These are phyloP conservation scores for Antheraea assamensis DNA, from an alignment of 2,888 invertebrate species.

Conservation along the genomic window DNA sequence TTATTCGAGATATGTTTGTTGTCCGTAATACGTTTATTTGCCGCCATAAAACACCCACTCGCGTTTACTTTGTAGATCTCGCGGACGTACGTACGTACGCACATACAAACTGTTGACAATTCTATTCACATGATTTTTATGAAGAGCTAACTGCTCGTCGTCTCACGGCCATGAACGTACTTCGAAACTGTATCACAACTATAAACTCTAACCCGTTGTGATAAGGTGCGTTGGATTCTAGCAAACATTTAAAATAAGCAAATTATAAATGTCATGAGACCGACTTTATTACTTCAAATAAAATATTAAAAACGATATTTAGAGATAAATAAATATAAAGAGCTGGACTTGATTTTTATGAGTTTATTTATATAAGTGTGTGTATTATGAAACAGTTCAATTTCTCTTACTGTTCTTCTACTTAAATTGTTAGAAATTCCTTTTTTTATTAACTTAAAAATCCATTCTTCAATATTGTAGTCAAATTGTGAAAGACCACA, in stretches of 20 bases:
- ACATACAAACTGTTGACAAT: conserved; percentile 14
- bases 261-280: not conserved
- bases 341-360: not conserved
- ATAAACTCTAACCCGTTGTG: not conserved
- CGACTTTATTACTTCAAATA: conserved; percentile 1
- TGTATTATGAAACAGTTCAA: not conserved
- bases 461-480: too few relatives aligned
- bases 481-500: too few relatives aligned
- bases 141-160: conserved; percentile 11
- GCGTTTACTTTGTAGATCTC: not conserved
- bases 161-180: not conserved
- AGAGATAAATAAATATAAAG: conserved; percentile 1
- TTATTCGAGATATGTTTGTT: not conserved
- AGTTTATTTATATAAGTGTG: not conserved
- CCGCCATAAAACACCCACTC: conserved; percentile 7
- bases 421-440: too few relatives aligned
- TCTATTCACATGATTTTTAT: conserved; percentile 14
- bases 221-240: not conserved
- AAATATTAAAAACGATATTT: not conserved
- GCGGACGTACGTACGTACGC: not conserved
- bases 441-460: too few relatives aligned
- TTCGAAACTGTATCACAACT: not conserved
- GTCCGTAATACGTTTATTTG: not conserved
- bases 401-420: too few relatives aligned
- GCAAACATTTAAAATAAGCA: not conserved